Base-by-base conservation (phyloP, 1,140 invertebrate species). In the Drosophila parvula region DNA sequence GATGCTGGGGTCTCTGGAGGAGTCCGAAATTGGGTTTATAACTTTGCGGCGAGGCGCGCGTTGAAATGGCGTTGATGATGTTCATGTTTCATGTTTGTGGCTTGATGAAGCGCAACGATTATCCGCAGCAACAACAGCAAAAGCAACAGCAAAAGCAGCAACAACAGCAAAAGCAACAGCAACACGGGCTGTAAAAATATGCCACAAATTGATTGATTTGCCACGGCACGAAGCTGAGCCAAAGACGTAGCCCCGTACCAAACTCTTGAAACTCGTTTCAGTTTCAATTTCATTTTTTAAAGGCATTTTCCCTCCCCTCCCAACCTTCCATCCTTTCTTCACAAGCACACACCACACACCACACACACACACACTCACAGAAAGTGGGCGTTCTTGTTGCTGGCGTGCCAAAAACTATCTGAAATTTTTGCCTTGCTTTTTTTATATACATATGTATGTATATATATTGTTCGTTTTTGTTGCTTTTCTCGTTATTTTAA, bases 11-110 rank as follows among this genome's bases (percentile, higher is more conserved):
- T 30, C 34, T 53, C 34, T 56, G 22, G 27, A 56, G 53, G 32
- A 59, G 63, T 53, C 67, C 79, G 56, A 86, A 82, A 86, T 86
- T 86, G 68, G 83, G 79, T 86, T 88, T 86, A 82, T 79, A 88
- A 76, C 76, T 82, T 71, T 79, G 71, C 71, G 74, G 44, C 56
- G 47, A 69, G 77, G 74, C 83, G 77, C 83, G 79, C 83, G 84
- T 83, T 88, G 79, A 89, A 89, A 89, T 88, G 79, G 84, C 84
- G 83, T 88, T 89, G 83, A 83, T 89, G 84, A 88, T 88, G 83
- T 89, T 89, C 77, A 89, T 80, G 83, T 89, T 89, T 83, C 83
- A 89, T 88, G 84, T 89, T 88, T 88, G 79, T 83, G 73, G 83
- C 83, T 79, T 89, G 83, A 89, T 88, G 84, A 88, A 89, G 82